These are phyloP conservation scores for Cephalotes varians DNA, from an alignment of 2,888 invertebrate genomes.

Conservation along the genomic window DNA sequence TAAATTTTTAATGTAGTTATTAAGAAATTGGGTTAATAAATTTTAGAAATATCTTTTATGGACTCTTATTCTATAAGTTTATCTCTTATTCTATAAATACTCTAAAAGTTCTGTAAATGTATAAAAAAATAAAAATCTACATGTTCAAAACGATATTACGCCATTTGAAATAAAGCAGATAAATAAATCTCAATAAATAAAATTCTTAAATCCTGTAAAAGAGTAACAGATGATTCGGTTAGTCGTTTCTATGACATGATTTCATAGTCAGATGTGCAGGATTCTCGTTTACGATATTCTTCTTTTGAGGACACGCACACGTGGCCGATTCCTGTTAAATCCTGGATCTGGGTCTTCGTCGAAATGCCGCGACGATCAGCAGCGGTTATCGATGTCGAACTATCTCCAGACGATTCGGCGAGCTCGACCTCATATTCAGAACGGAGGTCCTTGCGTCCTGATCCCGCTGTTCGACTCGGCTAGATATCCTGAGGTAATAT, in stretches of 20 bases:
- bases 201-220: background rate
- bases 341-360: conserved; percentile 73
- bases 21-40: background rate
- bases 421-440: conserved; percentile 78
- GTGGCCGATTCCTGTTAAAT: conserved; percentile 48
- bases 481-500: conserved; percentile 79
- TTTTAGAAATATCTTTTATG: background rate
- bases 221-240: background rate
- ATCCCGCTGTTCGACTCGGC: conserved; percentile 63
- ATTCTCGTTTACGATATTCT: conserved; percentile 52
- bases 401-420: conserved; percentile 80
- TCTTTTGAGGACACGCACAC: conserved; percentile 31
- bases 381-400: conserved; percentile 70
- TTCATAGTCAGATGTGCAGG: background rate
- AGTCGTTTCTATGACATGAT: background rate
- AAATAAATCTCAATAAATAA: background rate
- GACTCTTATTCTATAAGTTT: background rate
- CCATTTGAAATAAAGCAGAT: background rate
- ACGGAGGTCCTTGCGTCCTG: conserved; percentile 77
- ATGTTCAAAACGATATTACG: background rate
- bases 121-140: background rate
- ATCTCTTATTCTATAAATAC: no score
- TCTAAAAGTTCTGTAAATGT: background rate
- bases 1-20: background rate
- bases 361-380: conserved; percentile 17